Evolutionary conservation across 2,797 vertebrate species (phyloP), one percentile per base, ranked within the genome.

Genomic region (Pteronotus mesoamericanus): DNA sequence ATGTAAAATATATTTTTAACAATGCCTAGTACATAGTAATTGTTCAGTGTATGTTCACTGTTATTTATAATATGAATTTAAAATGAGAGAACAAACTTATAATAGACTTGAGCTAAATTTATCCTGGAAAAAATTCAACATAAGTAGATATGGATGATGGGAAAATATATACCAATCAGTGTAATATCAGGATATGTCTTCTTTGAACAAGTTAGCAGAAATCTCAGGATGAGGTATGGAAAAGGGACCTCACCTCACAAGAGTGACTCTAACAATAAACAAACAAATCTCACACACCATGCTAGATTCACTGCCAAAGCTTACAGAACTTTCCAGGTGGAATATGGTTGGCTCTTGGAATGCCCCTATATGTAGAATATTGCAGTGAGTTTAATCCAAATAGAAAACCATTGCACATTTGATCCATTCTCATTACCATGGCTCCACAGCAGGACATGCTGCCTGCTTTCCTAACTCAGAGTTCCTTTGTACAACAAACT

Each of bases 401-500:
- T 22, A 88, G 53, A 51, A 94, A 89, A 80, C 22, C 51, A 77
- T 86, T 48, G 78, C 59, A 78, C 24, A 78, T 77, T 79, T 83
- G 69, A 96, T 69, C 8, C 44, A 88, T 87, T 64, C 55, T 94
- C 85, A 93, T 87, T 69, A 66, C 84, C 69, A 83, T 29, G 48
- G 75, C 26, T 95, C 87, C 84, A 87, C 86, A 96, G 86, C 66
- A 95, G 80, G 84, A 64, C n/a, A 16, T 5, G 26, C 51, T 93
- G 74, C 78, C 88, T 91, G 75, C 96, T 96, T 95, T 95, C 94
- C 90, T 97, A 97, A 97, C 95, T 95, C 95, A 21, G 64, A 92
- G 95, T 97, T 95, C 96, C 95, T 96, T 95, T 96, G 72, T 93
- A 96, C 89, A 93, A 79, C 24, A n/a, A 96, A 95, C 95, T 96